Conservation (phyloP, 1,140 invertebrate species). For the Penaeus japonicus region DNA sequence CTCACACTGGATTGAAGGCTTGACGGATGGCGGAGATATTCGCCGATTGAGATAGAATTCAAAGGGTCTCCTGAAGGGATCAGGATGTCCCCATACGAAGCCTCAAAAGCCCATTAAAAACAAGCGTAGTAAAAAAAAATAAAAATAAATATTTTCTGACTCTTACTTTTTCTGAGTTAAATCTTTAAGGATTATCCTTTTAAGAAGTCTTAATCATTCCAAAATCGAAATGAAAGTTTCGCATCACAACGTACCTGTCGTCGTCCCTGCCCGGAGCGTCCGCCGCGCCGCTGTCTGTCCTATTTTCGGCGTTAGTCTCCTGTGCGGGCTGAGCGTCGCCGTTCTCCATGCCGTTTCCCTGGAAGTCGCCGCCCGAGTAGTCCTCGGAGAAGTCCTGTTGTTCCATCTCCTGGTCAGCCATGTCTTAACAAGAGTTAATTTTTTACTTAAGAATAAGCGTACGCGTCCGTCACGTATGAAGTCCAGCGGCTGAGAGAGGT, state of each 20-base stretch:
- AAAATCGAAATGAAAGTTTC: background rate
- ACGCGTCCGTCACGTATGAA: slow-evolving; percentile 34
- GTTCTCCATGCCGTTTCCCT: slow-evolving; percentile 46
- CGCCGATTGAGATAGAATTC: too few relatives aligned
- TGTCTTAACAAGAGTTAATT: background rate
- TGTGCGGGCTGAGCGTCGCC: slow-evolving; percentile 9
- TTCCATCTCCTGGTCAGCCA: slow-evolving; percentile 53
- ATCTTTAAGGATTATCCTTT: background rate
- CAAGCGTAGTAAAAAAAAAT: too few relatives aligned
- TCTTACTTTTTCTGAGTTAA: background rate
- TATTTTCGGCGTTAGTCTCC: background rate
- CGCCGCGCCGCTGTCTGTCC: slow-evolving; percentile 37
- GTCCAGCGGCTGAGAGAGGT: slow-evolving; percentile 38
- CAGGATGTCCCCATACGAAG: too few relatives aligned
- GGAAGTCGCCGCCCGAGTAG: slow-evolving; percentile 37
- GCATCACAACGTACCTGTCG: slow-evolving; percentile 25
- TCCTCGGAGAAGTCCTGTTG: slow-evolving; percentile 47
- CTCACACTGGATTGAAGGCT: too few relatives aligned
- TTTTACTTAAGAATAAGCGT: slow-evolving; percentile 16
- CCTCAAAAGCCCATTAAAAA: too few relatives aligned
- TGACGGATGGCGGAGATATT: too few relatives aligned
- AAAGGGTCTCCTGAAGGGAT: too few relatives aligned
- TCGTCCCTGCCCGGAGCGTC: slow-evolving; percentile 46
- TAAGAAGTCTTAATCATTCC: background rate
- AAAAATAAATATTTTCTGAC: too few relatives aligned